Conservation (phyloP, 92 coral and sea anemone genomes). For the Zoanthus sociatus region DNA sequence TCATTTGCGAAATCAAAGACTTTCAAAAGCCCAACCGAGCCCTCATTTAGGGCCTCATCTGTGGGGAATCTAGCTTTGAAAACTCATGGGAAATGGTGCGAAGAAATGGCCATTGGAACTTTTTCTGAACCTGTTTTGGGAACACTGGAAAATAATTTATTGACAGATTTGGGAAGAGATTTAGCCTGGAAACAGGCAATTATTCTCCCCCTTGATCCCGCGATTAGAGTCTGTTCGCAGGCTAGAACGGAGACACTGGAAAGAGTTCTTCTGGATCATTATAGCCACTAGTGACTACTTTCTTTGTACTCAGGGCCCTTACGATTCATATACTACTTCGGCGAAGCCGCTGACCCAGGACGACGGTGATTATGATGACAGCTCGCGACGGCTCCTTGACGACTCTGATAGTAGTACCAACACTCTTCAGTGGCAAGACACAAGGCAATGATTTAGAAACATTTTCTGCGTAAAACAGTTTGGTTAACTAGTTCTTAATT, state of each 20-base stretch:
- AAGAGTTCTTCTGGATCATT: not conserved
- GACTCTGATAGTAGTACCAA: not conserved
- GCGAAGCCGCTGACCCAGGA: not conserved
- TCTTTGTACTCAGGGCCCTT: slow-evolving; percentile 1
- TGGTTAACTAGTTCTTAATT: not conserved
- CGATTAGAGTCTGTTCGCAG: too few species aligned
- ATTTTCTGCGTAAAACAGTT: not conserved
- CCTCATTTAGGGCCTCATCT: too few species aligned
- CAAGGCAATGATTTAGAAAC: not conserved
- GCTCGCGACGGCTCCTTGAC: not conserved
- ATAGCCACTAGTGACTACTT: not conserved
- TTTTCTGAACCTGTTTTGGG: too few species aligned
- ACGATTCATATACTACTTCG: not conserved
- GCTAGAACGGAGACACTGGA: not conserved
- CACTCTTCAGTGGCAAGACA: not conserved
- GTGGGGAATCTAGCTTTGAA: too few species aligned
- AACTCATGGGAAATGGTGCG: too few species aligned
- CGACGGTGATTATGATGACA: not conserved
- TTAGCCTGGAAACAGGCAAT: too few species aligned
- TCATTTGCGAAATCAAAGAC: too few species aligned
- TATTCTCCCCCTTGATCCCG: too few species aligned
- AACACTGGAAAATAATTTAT: too few species aligned
- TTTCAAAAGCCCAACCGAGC: too few species aligned
- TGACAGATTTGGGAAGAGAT: too few species aligned
- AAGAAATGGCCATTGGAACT: too few species aligned